Evolutionary conservation across 1,140 invertebrate genomes (phyloP).

Genomic region (Rhagoletis pomonella): DNA sequence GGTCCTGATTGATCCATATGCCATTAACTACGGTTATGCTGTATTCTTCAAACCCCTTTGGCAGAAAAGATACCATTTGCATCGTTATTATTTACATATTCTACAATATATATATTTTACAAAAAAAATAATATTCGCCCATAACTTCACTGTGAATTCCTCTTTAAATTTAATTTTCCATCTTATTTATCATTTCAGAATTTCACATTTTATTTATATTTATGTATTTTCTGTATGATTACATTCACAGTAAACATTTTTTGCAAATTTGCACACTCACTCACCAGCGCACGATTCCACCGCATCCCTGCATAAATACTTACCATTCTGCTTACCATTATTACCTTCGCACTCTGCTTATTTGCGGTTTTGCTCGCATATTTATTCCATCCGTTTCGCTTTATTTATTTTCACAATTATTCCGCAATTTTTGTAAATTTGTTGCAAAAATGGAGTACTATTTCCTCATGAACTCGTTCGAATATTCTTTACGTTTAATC

Average conservation of each 20-base stretch:
- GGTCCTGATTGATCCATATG: no score
- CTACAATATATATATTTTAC: no score
- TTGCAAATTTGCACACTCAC: neutral
- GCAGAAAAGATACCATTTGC: no score
- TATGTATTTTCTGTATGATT: constrained; percentile 22
- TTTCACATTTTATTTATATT: neutral
- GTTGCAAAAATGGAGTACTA: neutral
- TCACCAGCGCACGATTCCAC: neutral
- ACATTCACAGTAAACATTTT: neutral
- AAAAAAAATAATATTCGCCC: neutral
- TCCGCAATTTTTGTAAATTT: constrained; percentile 43
- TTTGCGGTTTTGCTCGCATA: constrained; percentile 1
- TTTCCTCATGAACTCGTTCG: constrained; percentile 1
- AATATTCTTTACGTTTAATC: constrained; percentile 2
- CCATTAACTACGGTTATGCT: no score
- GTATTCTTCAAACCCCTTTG: no score
- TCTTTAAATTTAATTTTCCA: neutral
- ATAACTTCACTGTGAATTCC: neutral
- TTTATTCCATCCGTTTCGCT: neutral
- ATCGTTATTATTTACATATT: no score
- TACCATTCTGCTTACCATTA: neutral
- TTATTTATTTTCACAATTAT: constrained; percentile 28
- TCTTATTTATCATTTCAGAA: neutral
- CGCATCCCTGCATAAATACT: neutral
- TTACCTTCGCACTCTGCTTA: constrained; percentile 10